Evolutionary conservation across 1,140 invertebrate genomes (phyloP), one percentile per base, ranked within the genome.

Genomic region (Caenorhabditis inopinata): DNA sequence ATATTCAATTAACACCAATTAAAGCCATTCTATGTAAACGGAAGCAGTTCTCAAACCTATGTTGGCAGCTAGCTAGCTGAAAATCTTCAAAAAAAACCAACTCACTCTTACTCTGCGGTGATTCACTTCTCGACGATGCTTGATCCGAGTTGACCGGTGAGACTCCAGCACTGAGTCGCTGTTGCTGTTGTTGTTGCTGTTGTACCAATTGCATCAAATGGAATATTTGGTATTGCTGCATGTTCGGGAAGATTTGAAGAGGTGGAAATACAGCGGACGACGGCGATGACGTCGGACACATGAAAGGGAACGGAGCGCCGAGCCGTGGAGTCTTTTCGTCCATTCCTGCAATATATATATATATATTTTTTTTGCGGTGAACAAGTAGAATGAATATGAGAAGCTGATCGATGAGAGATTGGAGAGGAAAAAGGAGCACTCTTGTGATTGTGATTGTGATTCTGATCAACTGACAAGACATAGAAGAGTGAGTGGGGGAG

Each of bases 281-380:
- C 25, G 58, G 58, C 11, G 58, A 68, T 42, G 58, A 21, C 9
- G 58, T 68, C n/a, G 58, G 58, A 38, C 58, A 68, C 58, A 68
- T 68, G 32, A 68, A 68, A 29, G 58, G 58, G 21, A 68, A 68
- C 7, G 58, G 32, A 38, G 25, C 58, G 23, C 58, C 58, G n/a
- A 68, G n/a, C 11, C 58, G 32, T 42, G 58, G 32, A 68, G 58
- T 38, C n/a, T 68, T 35, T 12, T 68, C 58, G n/a, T 68, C 58
- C 58, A 68, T 68, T 38, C 58, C 58, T 68, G 58, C 16, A 68
- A 68, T n/a, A n/a, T n/a, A n/a, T n/a, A n/a, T n/a, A n/a, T n/a
- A 42, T 5, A 42, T 7, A 42, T 42, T 42, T 42, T 5, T 21
- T 68, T 4, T 29, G 25, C 4, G n/a, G 27, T n/a, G 58, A 21